Conservation (phyloP, 2,113 vertebrate genomes). For the Menidia beryllina region DNA sequence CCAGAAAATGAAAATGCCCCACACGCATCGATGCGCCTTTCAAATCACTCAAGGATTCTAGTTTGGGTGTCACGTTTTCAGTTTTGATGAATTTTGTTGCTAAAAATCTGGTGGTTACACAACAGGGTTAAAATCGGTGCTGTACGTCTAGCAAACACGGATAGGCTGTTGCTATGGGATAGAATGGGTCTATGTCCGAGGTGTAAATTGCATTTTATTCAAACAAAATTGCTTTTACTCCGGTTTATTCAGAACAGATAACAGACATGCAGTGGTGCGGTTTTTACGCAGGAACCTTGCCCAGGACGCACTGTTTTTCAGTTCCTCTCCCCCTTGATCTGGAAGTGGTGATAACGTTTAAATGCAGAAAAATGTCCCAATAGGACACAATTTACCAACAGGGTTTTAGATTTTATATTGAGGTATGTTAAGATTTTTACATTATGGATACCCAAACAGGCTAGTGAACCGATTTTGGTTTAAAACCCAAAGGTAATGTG, state of each 20-base stretch:
- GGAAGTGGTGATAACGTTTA: conserved; percentile 10
- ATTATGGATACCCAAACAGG: background rate
- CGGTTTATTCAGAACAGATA: background rate
- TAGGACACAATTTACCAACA: background rate
- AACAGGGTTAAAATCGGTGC: background rate
- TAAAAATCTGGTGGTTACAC: conserved; percentile 17
- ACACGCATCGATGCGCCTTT: conserved; percentile 41
- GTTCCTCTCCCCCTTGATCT: conserved; percentile 13
- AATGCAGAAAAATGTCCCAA: background rate
- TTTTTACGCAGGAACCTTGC: conserved; percentile 45
- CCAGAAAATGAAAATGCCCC: conserved; percentile 55
- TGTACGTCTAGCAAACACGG: background rate
- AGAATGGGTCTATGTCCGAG: background rate
- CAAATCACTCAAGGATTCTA: conserved; percentile 10
- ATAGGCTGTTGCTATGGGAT: background rate
- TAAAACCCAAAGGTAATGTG: background rate
- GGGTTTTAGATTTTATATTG: background rate
- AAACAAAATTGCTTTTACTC: background rate
- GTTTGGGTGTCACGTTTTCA: conserved; percentile 25
- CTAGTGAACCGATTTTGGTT: background rate
- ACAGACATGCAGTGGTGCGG: background rate
- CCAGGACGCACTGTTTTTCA: conserved; percentile 29
- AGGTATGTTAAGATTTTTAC: background rate
- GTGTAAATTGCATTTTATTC: background rate
- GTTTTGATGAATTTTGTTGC: conserved; percentile 42